Percentiles rank a stretch among this genome's conserved stretches.
These are phyloP conservation scores for Eristalis tenax DNA, from an alignment of 2,888 invertebrate genomes.

Conservation along the genomic window DNA sequence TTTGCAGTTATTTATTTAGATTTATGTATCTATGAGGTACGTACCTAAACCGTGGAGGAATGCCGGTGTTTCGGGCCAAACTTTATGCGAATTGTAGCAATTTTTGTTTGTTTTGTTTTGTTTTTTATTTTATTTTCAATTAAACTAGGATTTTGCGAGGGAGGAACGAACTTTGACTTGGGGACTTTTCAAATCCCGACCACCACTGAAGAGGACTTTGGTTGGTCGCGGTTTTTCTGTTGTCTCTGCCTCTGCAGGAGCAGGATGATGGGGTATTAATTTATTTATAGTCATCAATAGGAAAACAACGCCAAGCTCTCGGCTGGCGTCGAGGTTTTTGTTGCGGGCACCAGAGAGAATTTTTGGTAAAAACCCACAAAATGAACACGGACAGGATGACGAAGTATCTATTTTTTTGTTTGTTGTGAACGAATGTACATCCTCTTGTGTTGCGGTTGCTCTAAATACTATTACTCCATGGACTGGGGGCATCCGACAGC, in stretches of 20 bases:
- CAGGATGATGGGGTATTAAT: background rate
- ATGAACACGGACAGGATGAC: background rate
- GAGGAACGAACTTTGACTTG: background rate
- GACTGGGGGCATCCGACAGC: too few relatives aligned
- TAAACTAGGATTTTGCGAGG: background rate
- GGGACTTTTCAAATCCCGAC: background rate
- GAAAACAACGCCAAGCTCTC: background rate
- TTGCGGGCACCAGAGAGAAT: background rate
- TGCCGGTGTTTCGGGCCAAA: background rate
- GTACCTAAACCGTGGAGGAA: background rate
- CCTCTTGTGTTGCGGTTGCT: background rate
- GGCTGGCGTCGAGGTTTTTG: background rate
- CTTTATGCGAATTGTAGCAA: background rate
- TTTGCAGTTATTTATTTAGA: constrained; percentile 1
- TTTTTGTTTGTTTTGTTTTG: background rate
- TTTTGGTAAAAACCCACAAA: background rate
- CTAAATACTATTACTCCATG: background rate
- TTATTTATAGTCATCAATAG: background rate
- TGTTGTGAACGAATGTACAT: background rate
- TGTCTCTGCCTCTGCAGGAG: background rate
- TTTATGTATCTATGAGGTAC: background rate
- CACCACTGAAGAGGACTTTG: background rate
- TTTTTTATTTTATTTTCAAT: background rate
- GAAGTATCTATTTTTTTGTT: background rate
- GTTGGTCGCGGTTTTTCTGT: background rate